Conservation (phyloP, 2,797 vertebrate species). For the Choloepus didactylus region DNA sequence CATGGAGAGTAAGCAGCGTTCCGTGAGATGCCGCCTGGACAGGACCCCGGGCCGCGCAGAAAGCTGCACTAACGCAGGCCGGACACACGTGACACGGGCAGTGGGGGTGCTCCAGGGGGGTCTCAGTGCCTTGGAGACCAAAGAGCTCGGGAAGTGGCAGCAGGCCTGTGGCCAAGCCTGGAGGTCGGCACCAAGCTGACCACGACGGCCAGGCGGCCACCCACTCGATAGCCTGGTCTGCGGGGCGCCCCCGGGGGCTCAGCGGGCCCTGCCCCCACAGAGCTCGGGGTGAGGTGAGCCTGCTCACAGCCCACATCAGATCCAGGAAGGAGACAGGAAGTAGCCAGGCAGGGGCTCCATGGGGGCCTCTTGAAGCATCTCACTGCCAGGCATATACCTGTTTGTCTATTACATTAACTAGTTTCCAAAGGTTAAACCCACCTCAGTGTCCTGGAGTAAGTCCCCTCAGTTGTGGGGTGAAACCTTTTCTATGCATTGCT, state of each 20-base stretch:
- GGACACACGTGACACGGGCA: no score
- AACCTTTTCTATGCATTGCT: no score
- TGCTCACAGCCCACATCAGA: accelerated
- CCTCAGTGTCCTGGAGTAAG: background rate
- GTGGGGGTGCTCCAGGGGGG: no score
- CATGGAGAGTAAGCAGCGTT: no score
- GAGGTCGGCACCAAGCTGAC: no score
- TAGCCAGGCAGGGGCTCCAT: background rate
- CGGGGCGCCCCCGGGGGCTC: background rate
- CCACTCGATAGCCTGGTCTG: background rate
- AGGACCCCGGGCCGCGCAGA: no score
- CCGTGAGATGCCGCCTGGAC: no score
- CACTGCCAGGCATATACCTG: accelerated
- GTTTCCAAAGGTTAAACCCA: background rate
- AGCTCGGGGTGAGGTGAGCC: background rate
- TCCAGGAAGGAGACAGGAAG: background rate
- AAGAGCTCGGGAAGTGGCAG: no score
- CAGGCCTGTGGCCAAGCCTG: no score
- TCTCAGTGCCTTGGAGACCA: no score
- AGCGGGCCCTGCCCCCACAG: background rate
- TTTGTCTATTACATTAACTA: background rate
- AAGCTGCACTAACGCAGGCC: no score
- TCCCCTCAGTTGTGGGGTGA: no score
- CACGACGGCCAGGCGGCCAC: accelerated
- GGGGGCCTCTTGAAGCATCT: background rate